These are phyloP conservation scores for Ophion ellenae DNA, from an alignment of 2,888 invertebrate species.

Conservation along the genomic window DNA sequence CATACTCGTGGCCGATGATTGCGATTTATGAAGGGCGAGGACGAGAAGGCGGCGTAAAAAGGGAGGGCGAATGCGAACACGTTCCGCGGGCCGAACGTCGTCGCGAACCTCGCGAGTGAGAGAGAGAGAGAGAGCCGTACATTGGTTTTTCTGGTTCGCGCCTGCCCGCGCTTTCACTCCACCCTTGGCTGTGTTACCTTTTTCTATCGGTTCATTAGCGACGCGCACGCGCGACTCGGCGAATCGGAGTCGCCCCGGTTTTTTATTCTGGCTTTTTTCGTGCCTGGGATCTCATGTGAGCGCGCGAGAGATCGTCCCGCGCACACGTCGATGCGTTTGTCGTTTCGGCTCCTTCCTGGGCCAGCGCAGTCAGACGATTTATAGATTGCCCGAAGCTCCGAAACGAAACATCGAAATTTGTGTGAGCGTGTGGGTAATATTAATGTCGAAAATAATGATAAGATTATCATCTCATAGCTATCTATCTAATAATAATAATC, in stretches of 20 bases:
- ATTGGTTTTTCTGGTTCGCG: constrained; percentile 48
- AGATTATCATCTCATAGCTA: too few species aligned
- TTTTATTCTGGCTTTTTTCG: constrained; percentile 3
- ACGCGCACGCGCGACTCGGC: constrained; percentile 34
- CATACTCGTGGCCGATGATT: constrained; percentile 70
- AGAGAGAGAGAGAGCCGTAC: too few species aligned
- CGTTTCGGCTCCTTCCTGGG: constrained; percentile 25
- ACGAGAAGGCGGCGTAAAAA: too few species aligned
- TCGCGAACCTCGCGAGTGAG: too few species aligned
- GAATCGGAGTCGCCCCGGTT: constrained; percentile 32
- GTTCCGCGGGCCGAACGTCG: too few species aligned
- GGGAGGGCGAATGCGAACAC: constrained; percentile 20
- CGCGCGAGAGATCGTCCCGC: constrained; percentile 58
- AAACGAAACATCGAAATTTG: too few species aligned
- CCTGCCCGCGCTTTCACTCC: constrained; percentile 60
- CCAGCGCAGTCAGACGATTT: too few species aligned
- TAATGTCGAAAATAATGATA: too few species aligned
- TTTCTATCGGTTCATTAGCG: constrained; percentile 78
- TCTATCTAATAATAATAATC: too few species aligned
- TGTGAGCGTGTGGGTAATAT: constrained; percentile 7
- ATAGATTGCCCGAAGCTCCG: too few species aligned
- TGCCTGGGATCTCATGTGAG: constrained; percentile 29
- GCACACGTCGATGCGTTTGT: constrained; percentile 60
- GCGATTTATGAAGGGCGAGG: constrained; percentile 76
- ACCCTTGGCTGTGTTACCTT: constrained; percentile 67